phyloP scores from a whole-genome alignment of 2,888 invertebrate species.

The Phymatocera aterrima region DNA sequence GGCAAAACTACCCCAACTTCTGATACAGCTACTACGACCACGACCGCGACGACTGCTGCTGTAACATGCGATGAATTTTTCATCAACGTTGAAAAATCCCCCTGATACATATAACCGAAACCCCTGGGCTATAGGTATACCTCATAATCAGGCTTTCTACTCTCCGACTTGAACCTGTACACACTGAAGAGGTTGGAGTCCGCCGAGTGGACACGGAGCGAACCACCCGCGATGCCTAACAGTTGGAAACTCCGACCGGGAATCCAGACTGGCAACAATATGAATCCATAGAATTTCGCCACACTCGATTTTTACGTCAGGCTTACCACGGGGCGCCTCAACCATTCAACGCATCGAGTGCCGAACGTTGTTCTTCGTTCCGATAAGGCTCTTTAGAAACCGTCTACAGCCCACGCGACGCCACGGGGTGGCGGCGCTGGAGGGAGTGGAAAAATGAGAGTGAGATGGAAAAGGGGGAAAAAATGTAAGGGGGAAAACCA shows the following conservation, averaged over 20 bases:
- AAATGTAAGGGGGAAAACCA: not conserved
- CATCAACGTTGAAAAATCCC: conserved; percentile 2
- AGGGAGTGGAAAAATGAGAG: not conserved
- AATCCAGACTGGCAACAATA: not conserved
- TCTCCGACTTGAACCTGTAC: too few relatives aligned
- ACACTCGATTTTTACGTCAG: conserved; percentile 29
- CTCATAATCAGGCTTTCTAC: too few relatives aligned
- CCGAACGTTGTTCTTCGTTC: conserved; percentile 38
- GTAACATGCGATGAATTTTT: too few relatives aligned
- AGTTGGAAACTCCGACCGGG: not conserved
- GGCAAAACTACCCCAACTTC: too few relatives aligned
- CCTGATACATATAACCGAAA: too few relatives aligned
- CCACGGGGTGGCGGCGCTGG: conserved; percentile 12
- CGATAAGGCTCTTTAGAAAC: conserved; percentile 35
- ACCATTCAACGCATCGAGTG: conserved; percentile 42
- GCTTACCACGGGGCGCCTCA: conserved; percentile 34
- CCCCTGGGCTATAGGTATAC: too few relatives aligned
- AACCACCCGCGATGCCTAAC: conserved; percentile 29
- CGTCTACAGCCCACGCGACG: conserved; percentile 24
- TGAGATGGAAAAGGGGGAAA: not conserved
- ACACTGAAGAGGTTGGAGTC: not conserved
- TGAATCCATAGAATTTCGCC: conserved; percentile 29
- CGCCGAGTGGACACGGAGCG: not conserved
- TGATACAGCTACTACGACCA: too few relatives aligned
- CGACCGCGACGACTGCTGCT: not conserved